Evolutionary conservation across 2,797 vertebrate species (phyloP), one percentile per base, ranked within the genome.

Genomic region (Poliocrania exsul): DNA sequence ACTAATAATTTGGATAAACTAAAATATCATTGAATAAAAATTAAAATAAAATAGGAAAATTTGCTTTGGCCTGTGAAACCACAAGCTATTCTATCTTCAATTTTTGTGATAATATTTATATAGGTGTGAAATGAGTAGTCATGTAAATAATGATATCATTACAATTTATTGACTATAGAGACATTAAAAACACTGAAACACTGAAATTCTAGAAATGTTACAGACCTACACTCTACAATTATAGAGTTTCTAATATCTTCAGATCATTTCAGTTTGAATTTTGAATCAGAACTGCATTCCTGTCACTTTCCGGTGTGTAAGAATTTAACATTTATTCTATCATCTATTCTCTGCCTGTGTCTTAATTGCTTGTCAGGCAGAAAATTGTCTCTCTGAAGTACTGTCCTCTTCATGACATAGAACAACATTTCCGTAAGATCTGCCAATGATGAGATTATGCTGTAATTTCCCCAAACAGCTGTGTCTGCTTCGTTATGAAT

Each of bases 381-480:
- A 75, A 88, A 88, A 50, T 40, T 65, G 23, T 74, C 65, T 85
- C 5, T 92, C 75, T 65, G 53, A 90, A 90, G 42, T 54, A 62
- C 70, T 47, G 54, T 84, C 73, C 50, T 88, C 50, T 87, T 81
- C 50, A 47, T 51, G 70, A 74, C 67, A 79, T 47, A 56, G 38
- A 90, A 65, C 24, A 78, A 18, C 24, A 5, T 81, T 96, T 96
- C 90, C 72, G 54, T 77, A 80, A 60, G 64, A 38, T 85, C 74
- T 94, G 74, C 88, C 96, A 89, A 29, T 3, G 29, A 81, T 84
- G 91, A 96, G 84, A 92, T 93, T 86, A 84, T 77, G 56, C 60
- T 89, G 64, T 72, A 79, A 93, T 92, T 96, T 92, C 67, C 53
- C 77, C 74, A 70, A 84, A 82, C 93, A 96, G 78, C 88, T 95